Evolutionary conservation across 2,113 vertebrate species (phyloP).

Genomic region (Tricholaema leucomelas): DNA sequence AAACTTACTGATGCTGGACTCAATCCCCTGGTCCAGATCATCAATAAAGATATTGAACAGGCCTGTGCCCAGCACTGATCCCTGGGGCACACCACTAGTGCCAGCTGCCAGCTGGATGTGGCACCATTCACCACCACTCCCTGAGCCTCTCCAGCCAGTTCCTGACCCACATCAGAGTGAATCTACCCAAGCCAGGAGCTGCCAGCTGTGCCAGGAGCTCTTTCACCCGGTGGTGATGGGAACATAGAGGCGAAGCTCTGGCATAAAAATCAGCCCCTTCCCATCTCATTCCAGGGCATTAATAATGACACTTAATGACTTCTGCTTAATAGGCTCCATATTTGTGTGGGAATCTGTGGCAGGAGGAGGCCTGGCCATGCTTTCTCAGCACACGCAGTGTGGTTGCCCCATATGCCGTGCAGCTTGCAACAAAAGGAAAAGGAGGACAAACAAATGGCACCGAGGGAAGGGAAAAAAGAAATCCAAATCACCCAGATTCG

Average conservation of each 20-base stretch:
- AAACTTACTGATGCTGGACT: too few species aligned
- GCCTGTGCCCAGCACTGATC: too few species aligned
- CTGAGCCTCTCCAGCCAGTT: too few species aligned
- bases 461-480: background rate
- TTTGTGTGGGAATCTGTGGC: slow-evolving; percentile 63
- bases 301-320: slow-evolving; percentile 59
- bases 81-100: too few species aligned
- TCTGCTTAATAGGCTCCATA: slow-evolving; percentile 48
- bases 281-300: slow-evolving; percentile 53
- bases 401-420: slow-evolving; percentile 34
- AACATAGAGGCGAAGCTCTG: background rate
- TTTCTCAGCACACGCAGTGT: background rate
- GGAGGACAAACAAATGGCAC: background rate
- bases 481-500: background rate
- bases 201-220: too few species aligned
- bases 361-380: slow-evolving; percentile 45
- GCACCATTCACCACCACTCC: too few species aligned
- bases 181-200: too few species aligned
- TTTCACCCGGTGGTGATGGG: background rate
- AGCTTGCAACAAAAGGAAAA: background rate
- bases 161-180: too few species aligned
- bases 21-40: too few species aligned
- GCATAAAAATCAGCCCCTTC: slow-evolving; percentile 11
- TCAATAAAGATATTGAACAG: too few species aligned
- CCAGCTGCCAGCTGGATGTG: too few species aligned